phyloP scores from a whole-genome alignment of 2,113 vertebrate genomes.

The Otocyon megalotis region DNA sequence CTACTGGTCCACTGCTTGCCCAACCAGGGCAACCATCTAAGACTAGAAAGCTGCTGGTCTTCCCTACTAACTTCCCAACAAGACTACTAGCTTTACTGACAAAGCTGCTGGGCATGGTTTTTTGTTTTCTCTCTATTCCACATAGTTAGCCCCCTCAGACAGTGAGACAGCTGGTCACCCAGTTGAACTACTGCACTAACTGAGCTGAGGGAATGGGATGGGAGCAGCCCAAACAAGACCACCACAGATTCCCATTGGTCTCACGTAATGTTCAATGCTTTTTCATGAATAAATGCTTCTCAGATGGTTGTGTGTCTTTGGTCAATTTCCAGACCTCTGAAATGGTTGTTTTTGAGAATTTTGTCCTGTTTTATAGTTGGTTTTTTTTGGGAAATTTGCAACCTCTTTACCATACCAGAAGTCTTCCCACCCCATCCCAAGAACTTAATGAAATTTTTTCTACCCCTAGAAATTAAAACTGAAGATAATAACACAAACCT shows the following conservation, averaged over 20 bases:
- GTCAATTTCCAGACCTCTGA: not conserved
- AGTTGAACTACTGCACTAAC: not conserved
- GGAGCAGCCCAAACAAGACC: not conserved
- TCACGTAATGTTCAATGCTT: not conserved
- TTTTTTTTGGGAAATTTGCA: not conserved
- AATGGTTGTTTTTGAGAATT: not conserved
- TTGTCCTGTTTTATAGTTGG: not conserved
- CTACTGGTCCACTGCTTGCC: not conserved
- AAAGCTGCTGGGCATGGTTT: not conserved
- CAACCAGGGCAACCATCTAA: not conserved
- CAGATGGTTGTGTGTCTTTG: not conserved
- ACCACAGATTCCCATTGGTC: not conserved
- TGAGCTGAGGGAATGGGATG: not conserved
- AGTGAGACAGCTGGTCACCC: not conserved
- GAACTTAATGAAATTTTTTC: not conserved
- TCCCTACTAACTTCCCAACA: not conserved
- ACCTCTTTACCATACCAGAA: not conserved
- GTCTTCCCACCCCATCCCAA: not conserved
- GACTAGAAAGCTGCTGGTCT: not conserved
- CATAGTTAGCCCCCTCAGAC: not conserved
- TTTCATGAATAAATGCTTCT: not conserved
- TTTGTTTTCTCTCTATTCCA: not conserved
- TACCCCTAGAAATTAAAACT: not conserved
- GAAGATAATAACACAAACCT: not conserved
- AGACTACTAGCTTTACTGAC: not conserved